Base-by-base conservation (phyloP, 2,888 invertebrate species). In the Zhuqinia jingwanae region DNA sequence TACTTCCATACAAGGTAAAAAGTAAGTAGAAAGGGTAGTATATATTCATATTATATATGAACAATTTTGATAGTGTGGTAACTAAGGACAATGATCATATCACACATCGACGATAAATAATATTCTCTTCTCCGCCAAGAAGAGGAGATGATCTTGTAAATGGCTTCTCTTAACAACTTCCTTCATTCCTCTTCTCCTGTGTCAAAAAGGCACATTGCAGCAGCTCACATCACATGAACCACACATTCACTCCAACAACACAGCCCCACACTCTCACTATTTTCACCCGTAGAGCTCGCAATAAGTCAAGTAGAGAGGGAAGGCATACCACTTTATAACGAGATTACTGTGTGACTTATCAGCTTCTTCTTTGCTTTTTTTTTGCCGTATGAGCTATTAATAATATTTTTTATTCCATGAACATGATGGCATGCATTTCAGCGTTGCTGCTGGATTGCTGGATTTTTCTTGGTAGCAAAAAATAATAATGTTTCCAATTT, bases 271-370 rank as follows among this genome's bases (percentile, higher is more conserved):
- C 65, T 36, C 65, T 17, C 36, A 11, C 56, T 65, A 13, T 56
- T 60, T 13, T 22, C 60, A 60, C 22, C 25, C 53, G 36, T 36
- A 17, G 17, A 56, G 15, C 27, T 60, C 30, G n/a, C 25, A 36
- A 36, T 36, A 36, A 36, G 36, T 27, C 27, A 8, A 27, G 27
- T 0, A 15, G 27, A 27, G 60, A 65, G 20, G 10, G 42, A 30
- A 65, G 65, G 17, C 13, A 10, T 45, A 36, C 42, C 47, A 68
- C 45, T 68, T 68, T 68, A 68, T 68, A 68, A 68, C 68, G 45
- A 68, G 68, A 68, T 68, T 47, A 68, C 36, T 68, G 10, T 68
- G 68, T 68, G 68, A 68, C 68, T 47, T 68, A 68, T 68, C 68
- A 45, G 13, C 42, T 65, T 65, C 42, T 36, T 15, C 60, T 11